Evolutionary conservation across 1,140 invertebrate species (phyloP).

Genomic region (Caerostris darwini): DNA sequence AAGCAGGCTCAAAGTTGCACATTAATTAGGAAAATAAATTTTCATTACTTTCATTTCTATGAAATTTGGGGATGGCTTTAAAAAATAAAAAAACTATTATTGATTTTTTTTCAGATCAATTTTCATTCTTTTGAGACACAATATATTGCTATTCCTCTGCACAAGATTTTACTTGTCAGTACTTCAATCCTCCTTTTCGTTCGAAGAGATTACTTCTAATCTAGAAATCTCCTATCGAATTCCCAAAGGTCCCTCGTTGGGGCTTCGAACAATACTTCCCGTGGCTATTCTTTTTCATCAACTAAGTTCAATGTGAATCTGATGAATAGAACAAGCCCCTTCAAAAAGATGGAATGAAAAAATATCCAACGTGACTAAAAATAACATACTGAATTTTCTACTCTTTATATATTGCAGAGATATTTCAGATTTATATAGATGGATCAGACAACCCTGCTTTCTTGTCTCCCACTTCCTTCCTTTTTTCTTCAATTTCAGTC

Average conservation of each 20-base stretch:
- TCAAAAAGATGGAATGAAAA: not conserved
- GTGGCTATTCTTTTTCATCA: not conserved
- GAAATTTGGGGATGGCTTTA: no score
- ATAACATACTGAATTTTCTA: not conserved
- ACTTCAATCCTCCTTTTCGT: not conserved
- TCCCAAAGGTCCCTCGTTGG: not conserved
- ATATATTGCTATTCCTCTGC: not conserved
- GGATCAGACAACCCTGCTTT: not conserved
- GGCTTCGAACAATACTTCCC: not conserved
- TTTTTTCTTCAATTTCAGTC: no score
- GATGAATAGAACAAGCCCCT: not conserved
- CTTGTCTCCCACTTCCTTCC: not conserved
- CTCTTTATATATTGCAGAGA: not conserved
- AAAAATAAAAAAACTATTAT: no score
- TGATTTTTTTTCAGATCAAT: not conserved
- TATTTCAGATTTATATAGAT: not conserved
- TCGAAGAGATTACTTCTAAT: slow-evolving; percentile 1
- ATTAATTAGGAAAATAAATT: no score
- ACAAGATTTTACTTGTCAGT: not conserved
- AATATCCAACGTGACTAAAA: not conserved
- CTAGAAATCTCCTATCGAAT: not conserved
- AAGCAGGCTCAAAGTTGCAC: no score
- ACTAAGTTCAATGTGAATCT: not conserved
- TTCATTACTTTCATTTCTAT: no score
- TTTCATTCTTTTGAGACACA: not conserved